Evolutionary conservation across 2,888 invertebrate genomes (phyloP).

Genomic region (Tridacna gigas): DNA sequence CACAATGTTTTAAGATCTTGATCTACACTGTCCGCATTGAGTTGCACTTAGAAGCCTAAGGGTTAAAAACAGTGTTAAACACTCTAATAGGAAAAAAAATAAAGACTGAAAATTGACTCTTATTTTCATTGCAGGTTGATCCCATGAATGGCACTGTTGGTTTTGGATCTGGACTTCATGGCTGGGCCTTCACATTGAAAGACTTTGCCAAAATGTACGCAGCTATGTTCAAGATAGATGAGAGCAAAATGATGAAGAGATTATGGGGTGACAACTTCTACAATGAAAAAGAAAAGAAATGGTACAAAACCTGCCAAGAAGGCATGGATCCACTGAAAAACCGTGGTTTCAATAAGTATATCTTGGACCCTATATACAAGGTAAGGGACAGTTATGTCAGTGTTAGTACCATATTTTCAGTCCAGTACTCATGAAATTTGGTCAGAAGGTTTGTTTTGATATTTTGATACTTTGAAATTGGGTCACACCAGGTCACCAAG

Average conservation of each 20-base stretch:
- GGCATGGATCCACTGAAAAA: conserved; percentile 42
- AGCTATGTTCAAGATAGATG: conserved; percentile 95
- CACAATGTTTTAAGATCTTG: too few species aligned
- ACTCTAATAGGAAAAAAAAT: too few species aligned
- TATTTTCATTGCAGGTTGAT: conserved; percentile 88
- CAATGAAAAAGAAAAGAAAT: conserved; percentile 98
- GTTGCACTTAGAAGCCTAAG: too few species aligned
- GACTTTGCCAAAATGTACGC: conserved; percentile 99
- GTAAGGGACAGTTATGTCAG: conserved; percentile 85
- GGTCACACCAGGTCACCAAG: too few species aligned
- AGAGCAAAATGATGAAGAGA: conserved; percentile 97
- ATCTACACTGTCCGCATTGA: too few species aligned
- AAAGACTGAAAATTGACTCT: background rate
- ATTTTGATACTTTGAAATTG: too few species aligned
- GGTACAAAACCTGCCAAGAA: conserved; percentile 87
- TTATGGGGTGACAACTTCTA: conserved; percentile 99
- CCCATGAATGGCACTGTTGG: conserved; percentile 99
- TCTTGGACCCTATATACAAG: conserved; percentile 99
- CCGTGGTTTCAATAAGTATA: conserved; percentile 99
- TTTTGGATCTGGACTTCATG: conserved; percentile 99
- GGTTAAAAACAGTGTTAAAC: too few species aligned
- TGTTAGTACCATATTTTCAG: too few species aligned
- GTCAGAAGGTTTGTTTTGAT: too few species aligned
- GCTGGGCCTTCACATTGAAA: conserved; percentile 99
- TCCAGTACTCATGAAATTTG: too few species aligned